Evolutionary conservation across 2,113 vertebrate genomes (phyloP), one percentile per base, ranked within the genome.

Genomic region (Dicrurus megarhynchus): DNA sequence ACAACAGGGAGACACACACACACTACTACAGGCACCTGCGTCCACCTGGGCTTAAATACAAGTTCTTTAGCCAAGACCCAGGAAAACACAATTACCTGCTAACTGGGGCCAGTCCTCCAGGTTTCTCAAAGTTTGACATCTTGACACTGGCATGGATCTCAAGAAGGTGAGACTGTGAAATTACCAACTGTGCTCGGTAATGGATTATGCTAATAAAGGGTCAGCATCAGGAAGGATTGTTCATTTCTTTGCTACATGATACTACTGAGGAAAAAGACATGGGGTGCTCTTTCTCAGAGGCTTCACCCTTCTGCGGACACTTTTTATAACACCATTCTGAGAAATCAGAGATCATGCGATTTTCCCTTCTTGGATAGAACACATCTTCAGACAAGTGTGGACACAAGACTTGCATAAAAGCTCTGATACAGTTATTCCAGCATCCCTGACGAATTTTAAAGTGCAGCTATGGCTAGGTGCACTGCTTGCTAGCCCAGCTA

Each of bases 1-100:
- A 65, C 6, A 5, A 6, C 20, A 30, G 1, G 1, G 32, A 89
- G 21, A 57, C 14, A 37, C 73, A 27, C 15, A 67, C 18, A 44
- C 3, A 24, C 13, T 35, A 3, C 8, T 5, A 11, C 3, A 57
- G 3, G 2, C 6, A 39, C 1, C 1, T 13, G 1, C 0, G 0
- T 24, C 27, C 55, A 59, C 56, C 56, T 64, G 73, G 39, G 19
- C 44, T 76, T 81, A 26, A 73, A 82, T 33, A 73, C 7, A 52
- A 3, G 11, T 32, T 1, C 81, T 65, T 57, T 59, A 84, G 52
- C 47, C 39, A 83, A 70, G 49, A 49, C 23, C 14, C 35, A 70
- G 52, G 57, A 71, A 86, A 90, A 60, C 5, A 81, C 50, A 69
- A 67, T 78, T 90, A 52, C 30, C n/a, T 39, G 22, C 27, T 86